These are phyloP conservation scores for Hapalemur alaotrensis DNA, from an alignment of 2,797 vertebrate species.

Conservation along the genomic window DNA sequence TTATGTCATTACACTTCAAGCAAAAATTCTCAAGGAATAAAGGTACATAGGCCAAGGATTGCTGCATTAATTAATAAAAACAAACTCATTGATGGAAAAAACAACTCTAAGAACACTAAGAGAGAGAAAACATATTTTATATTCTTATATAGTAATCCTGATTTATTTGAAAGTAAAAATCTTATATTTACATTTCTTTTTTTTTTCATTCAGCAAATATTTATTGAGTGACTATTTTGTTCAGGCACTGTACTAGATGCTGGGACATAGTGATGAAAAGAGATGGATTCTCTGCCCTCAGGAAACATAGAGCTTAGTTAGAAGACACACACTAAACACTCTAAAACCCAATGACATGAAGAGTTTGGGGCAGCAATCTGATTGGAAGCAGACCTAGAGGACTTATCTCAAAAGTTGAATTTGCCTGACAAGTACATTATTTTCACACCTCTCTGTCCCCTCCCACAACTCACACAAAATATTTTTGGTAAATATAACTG, in stretches of 20 bases:
- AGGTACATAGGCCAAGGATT: not conserved
- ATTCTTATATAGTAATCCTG: not conserved
- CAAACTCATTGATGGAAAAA: not conserved
- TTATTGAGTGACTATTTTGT: not conserved
- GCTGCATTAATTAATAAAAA: conserved; percentile 8
- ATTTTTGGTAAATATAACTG: not conserved
- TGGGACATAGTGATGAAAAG: not conserved
- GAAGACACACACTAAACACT: not conserved
- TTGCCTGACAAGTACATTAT: not conserved
- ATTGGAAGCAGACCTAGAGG: not conserved
- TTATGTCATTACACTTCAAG: conserved; percentile 35
- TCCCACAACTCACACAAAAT: not conserved
- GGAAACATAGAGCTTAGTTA: not conserved
- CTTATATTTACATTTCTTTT: not conserved
- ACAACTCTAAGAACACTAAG: not conserved
- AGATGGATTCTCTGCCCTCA: not conserved
- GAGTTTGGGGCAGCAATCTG: not conserved
- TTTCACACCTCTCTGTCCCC: not conserved
- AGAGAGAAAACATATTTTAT: conserved; percentile 7
- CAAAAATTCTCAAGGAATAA: conserved; percentile 45
- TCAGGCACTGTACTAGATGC: not conserved
- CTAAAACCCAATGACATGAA: not conserved
- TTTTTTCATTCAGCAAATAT: not conserved
- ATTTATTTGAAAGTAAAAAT: conserved; percentile 22
- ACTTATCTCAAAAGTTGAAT: not conserved